Evolutionary conservation across 1,140 invertebrate species (phyloP).

Genomic region (Caerostris extrusa): DNA sequence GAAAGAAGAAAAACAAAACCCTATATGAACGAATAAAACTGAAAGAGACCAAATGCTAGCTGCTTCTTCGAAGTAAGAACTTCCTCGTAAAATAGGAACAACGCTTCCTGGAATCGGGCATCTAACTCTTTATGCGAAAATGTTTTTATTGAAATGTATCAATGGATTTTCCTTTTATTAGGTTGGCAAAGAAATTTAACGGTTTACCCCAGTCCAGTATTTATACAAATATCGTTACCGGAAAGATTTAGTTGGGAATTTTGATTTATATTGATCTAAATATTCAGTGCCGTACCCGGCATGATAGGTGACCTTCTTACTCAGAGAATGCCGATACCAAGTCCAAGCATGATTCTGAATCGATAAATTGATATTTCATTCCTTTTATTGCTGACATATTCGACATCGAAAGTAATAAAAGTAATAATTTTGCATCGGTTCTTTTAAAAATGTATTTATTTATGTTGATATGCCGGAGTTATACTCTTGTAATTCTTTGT

Average conservation of each 20-base stretch:
- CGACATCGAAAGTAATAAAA: too few species aligned
- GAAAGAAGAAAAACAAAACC: not conserved
- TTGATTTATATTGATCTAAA: not conserved
- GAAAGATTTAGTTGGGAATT: not conserved
- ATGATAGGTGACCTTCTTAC: not conserved
- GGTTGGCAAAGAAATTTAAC: not conserved
- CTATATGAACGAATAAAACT: constrained; percentile 11
- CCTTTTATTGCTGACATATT: too few species aligned
- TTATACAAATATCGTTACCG: not conserved
- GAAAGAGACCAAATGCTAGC: not conserved
- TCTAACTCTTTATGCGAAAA: constrained; percentile 15
- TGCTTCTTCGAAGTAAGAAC: not conserved
- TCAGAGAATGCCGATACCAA: too few species aligned
- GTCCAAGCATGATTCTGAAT: too few species aligned
- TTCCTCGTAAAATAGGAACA: constrained; percentile 5
- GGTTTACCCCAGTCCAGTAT: not conserved
- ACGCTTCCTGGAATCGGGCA: not conserved
- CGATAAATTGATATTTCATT: too few species aligned
- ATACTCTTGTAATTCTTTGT: too few species aligned
- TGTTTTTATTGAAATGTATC: constrained; percentile 64
- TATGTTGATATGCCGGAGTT: too few species aligned
- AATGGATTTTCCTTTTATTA: not conserved
- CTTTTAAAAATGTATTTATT: too few species aligned
- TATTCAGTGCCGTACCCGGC: not conserved
- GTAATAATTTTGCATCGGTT: too few species aligned